Evolutionary conservation across 2,888 invertebrate species (phyloP), one percentile per base, ranked within the genome.

Genomic region (Athalia rosae): DNA sequence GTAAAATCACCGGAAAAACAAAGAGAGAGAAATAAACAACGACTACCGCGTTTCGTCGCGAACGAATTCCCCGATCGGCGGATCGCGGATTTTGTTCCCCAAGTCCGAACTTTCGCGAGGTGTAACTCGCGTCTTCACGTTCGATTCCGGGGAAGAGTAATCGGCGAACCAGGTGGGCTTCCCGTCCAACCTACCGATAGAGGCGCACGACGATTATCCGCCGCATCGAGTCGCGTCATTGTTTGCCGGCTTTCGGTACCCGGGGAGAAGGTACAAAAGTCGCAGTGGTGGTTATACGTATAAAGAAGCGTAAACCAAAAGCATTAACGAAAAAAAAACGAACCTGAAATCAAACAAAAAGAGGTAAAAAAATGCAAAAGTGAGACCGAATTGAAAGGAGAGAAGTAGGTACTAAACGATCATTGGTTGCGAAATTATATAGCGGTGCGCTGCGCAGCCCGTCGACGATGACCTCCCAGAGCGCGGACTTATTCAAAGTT

Each of bases 391-490:
- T 28, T 28, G 28, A 28, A 28, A 28, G 28, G 73, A 77, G 81
- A 81, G 81, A 79, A 76, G 67, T 62, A 77, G 67, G 64, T 77
- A 76, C 78, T 78, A 76, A 77, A 48, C 80, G 85, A 86, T 84
- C 86, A 86, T 87, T 85, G 87, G 84, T 85, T 83, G 84, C 83
- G 85, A 89, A 88, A 88, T 88, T 88, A 88, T 85, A 87, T 87
- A 87, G 88, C 84, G 84, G 86, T 28, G 28, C 28, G 28, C 28
- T 28, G 28, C 28, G 28, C 28, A 28, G 28, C 28, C 28, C 28
- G 28, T 88, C 85, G 87, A 87, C 85, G 87, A 87, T 87, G 87
- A 28, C 89, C 89, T 88, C 89, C 89, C 88, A 88, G 88, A 84
- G 88, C 84, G 87, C 84, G 82, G 80, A 83, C 81, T 84, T 82